A percentile compares a stretch with the other conserved stretches of the same genome.
phyloP scores from a whole-genome alignment of 2,888 invertebrate species.

The Alentia gelatinosa region DNA sequence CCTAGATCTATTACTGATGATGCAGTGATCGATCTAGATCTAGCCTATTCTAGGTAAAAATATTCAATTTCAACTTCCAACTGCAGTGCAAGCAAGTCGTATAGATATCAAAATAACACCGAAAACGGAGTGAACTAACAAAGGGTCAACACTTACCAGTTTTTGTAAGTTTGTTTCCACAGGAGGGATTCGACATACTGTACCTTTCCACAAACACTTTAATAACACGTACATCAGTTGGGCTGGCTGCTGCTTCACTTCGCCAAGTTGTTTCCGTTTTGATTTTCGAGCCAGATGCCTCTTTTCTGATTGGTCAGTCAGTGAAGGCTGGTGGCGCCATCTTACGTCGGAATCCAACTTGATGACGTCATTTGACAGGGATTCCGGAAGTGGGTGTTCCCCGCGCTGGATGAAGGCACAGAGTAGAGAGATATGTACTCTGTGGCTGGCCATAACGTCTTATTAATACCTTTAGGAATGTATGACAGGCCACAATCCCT shows the following conservation, averaged over 20 bases:
- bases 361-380: too few relatives aligned
- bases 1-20: neutral
- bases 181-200: neutral
- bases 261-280: neutral
- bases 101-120: neutral
- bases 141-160: neutral
- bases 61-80: neutral
- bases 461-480: too few relatives aligned
- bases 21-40: neutral
- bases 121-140: too few relatives aligned
- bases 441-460: too few relatives aligned
- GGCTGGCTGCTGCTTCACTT: neutral
- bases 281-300: slow-evolving; percentile 12
- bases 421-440: too few relatives aligned
- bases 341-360: too few relatives aligned
- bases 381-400: too few relatives aligned
- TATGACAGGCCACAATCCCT: too few relatives aligned
- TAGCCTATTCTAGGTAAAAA: neutral
- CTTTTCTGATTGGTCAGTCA: neutral
- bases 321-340: neutral
- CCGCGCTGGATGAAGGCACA: too few relatives aligned
- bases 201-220: neutral
- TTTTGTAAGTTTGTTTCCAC: neutral
- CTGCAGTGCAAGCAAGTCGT: neutral
- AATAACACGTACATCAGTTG: neutral